Conservation (phyloP, 2,797 vertebrate genomes). For the Pangasius macronema region DNA sequence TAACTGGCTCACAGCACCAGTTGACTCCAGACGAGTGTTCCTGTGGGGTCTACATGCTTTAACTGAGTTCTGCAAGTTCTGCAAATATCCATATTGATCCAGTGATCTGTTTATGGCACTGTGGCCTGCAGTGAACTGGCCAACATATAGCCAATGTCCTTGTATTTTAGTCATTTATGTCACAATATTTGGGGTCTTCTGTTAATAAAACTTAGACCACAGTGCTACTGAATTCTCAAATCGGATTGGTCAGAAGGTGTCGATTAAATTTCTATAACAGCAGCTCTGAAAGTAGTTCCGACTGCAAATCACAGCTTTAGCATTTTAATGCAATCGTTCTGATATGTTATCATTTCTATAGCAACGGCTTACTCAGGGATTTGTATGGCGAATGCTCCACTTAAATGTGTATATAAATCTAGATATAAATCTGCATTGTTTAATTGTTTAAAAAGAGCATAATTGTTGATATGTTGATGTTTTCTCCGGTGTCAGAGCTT, state of each 20-base stretch:
- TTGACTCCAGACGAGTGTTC: background rate
- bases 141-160: conserved; percentile 24
- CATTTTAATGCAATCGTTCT: background rate
- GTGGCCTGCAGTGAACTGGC: conserved; percentile 3
- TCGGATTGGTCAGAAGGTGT: background rate
- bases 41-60: conserved; percentile 27
- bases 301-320: background rate
- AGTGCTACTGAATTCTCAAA: background rate
- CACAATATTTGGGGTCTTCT: background rate
- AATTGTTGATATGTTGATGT: background rate
- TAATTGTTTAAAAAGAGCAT: background rate
- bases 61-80: conserved; percentile 20
- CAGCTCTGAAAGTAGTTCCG: background rate
- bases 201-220: background rate
- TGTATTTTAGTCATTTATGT: background rate
- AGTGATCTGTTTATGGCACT: conserved; percentile 46
- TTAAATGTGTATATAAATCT: background rate
- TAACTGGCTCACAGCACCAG: background rate
- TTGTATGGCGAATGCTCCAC: background rate
- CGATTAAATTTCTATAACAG: background rate
- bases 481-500: background rate
- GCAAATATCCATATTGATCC: conserved; percentile 47
- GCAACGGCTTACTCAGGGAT: background rate
- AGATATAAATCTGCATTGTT: background rate
- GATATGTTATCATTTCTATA: background rate